Base-by-base conservation (phyloP, 2,888 invertebrate genomes). In the Polymixis flavicincta region DNA sequence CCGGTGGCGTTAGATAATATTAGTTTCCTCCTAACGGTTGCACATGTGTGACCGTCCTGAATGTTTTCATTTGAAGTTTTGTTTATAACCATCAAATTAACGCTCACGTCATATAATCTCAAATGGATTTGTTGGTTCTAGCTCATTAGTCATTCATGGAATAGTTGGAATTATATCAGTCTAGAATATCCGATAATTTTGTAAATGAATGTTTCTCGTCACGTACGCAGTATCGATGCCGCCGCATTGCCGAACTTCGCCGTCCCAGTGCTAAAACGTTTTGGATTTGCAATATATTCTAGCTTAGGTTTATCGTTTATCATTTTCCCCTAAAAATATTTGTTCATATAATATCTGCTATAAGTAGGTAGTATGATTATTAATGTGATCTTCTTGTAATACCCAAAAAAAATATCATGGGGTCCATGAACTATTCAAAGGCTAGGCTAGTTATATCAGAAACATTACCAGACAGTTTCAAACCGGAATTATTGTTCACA, bases 401-500 rank as follows among this genome's bases (percentile, higher is more conserved):
- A 55, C 22, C 61, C 61, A 67, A 57, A 50, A 28, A 42, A 14
- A 54, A 64, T 28, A 57, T 42, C 61, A 45, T 68, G 42, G 73
- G 78, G 73, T 74, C 57, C 68, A 64, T 55, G 76, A 85, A 79
- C 80, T 73, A 75, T 72, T 60, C 57, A 74, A 78, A 66, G 37
- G 54, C 42, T 45, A 73, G 61, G 61, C 66, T 65, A 52, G n/a
- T 54, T 65, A 74, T 76, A 37, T 71, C 61, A 73, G 59, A 70
- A 67, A 78, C 59, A 61, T 50, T 66, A 71, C 71, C 75, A 83
- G 78, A 72, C 73, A 81, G 79, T 77, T 78, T 71, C 76, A 85
- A 89, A 71, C 50, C 63, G 59, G 77, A 67, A 74, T 90, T 90
- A 89, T 91, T 91, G 89, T 90, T 90, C 84, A 83, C 79, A 85